A percentile compares a stretch with the other conserved stretches of the same genome.
phyloP scores from a whole-genome alignment of 2,113 vertebrate species.

The human (Homo sapiens) region DNA sequence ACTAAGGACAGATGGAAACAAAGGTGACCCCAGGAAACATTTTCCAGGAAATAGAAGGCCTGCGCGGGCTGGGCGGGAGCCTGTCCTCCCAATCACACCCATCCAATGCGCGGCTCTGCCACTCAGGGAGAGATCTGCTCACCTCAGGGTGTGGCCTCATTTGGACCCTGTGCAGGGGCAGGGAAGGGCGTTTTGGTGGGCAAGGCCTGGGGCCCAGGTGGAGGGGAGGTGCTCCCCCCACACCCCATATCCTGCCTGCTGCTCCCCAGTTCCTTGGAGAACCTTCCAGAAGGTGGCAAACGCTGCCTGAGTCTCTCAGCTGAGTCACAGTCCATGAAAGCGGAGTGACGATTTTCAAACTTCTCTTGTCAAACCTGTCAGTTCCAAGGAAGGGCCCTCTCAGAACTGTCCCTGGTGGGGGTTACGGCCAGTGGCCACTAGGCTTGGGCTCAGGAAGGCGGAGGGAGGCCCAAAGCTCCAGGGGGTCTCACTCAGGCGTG shows the following conservation, averaged over 20 bases:
- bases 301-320: background rate
- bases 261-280: background rate
- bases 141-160: background rate
- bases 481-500: rapidly evolving
- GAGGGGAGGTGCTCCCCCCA: background rate
- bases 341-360: background rate
- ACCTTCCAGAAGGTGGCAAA: background rate
- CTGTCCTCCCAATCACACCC: background rate
- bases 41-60: background rate
- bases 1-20: background rate
- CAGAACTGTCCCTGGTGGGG: rapidly evolving
- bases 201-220: background rate
- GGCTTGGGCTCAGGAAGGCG: background rate
- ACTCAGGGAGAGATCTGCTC: background rate
- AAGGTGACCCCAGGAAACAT: background rate
- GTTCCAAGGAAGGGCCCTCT: background rate
- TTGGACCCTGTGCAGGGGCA: background rate
- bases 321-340: no score
- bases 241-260: background rate
- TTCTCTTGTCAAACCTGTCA: background rate
- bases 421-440: background rate
- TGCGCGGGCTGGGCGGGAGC: rapidly evolving
- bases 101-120: rapidly evolving
- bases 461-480: rapidly evolving
- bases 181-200: background rate